These are phyloP conservation scores for Amiota communis DNA, from an alignment of 2,888 invertebrate genomes.

Conservation along the genomic window DNA sequence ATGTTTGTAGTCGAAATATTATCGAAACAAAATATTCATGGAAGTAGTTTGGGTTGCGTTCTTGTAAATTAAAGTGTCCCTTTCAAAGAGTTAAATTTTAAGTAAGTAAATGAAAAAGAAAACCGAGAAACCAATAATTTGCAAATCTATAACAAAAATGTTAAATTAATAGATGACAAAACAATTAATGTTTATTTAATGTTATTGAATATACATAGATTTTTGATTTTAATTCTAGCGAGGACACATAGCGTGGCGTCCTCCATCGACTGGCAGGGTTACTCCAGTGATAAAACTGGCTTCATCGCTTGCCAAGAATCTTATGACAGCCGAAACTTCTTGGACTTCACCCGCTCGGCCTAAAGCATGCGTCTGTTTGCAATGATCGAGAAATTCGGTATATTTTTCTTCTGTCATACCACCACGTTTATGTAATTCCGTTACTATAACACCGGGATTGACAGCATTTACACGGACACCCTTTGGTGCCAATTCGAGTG, in stretches of 20 bases:
- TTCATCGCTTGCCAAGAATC: conserved; percentile 90
- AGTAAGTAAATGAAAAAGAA: too few species aligned
- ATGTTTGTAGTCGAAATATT: too few species aligned
- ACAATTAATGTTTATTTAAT: too few species aligned
- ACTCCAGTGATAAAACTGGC: conserved; percentile 93
- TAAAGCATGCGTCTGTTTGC: conserved; percentile 91
- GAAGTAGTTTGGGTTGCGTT: too few species aligned
- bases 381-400: conserved; percentile 86
- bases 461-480: conserved; percentile 92
- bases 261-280: conserved; percentile 93
- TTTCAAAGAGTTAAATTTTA: too few species aligned
- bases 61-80: too few species aligned
- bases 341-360: conserved; percentile 87
- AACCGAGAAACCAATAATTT: too few species aligned
- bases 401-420: conserved; percentile 91
- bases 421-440: conserved; percentile 89
- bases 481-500: conserved; percentile 87
- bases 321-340: conserved; percentile 92
- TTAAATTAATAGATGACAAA: too few species aligned
- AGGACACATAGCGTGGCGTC: conserved; percentile 95
- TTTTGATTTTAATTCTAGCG: conserved; percentile 78
- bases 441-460: conserved; percentile 91
- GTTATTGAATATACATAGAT: too few species aligned
- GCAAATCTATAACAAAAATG: too few species aligned
- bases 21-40: too few species aligned